A percentile compares a stretch with the other conserved stretches of the same genome.
Evolutionary conservation across 1,140 invertebrate genomes (phyloP).

Genomic region (Schmidtea mediterranea): DNA sequence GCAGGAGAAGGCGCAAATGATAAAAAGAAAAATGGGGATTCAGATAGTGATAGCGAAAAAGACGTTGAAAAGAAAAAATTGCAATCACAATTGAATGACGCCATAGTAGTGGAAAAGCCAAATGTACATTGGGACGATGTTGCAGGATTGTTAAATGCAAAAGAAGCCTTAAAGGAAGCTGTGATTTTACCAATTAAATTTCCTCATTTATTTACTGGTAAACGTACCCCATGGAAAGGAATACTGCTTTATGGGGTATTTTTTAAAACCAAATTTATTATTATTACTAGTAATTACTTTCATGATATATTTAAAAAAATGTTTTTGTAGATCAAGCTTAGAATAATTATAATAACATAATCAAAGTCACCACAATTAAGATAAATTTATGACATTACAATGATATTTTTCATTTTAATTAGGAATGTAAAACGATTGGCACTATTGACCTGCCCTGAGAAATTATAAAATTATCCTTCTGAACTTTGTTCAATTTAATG

Average conservation of each 20-base stretch:
- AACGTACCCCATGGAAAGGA: neutral
- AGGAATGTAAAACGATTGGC: too few relatives aligned
- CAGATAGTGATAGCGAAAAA: conserved; percentile 7
- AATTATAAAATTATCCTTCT: too few relatives aligned
- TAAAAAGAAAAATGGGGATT: conserved; percentile 7
- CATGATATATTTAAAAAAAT: too few relatives aligned
- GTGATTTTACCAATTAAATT: conserved; percentile 53
- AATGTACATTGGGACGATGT: conserved; percentile 83
- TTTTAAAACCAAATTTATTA: too few relatives aligned
- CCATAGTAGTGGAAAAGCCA: conserved; percentile 65
- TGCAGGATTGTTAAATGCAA: conserved; percentile 68
- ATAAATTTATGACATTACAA: too few relatives aligned
- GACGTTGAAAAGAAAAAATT: conserved; percentile 3
- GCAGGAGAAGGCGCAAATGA: conserved; percentile 33
- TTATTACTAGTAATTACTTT: too few relatives aligned
- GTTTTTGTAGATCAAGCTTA: too few relatives aligned
- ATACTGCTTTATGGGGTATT: conserved; percentile 4
- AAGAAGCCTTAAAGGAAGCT: conserved; percentile 83
- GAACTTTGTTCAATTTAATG: too few relatives aligned
- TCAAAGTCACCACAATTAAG: too few relatives aligned
- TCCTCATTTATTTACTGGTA: neutral
- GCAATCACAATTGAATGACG: conserved; percentile 25
- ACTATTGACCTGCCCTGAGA: too few relatives aligned
- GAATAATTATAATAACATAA: too few relatives aligned
- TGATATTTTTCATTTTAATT: too few relatives aligned